A percentile compares a stretch with the other conserved stretches of the same genome.
These are phyloP conservation scores for Merluccius polli DNA, from an alignment of 2,797 vertebrate genomes.

Conservation along the genomic window DNA sequence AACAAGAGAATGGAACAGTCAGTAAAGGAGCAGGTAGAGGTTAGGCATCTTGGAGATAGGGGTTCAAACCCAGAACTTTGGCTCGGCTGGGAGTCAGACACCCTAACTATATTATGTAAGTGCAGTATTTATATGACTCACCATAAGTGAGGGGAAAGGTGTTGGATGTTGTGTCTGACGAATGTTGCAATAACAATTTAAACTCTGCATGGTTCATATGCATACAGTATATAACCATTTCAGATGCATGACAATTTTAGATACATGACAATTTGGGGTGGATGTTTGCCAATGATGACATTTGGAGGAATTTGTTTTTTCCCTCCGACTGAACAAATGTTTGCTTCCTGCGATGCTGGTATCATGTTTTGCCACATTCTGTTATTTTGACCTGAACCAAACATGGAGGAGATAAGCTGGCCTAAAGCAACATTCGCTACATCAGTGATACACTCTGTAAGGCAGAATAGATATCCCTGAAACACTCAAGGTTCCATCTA, in stretches of 20 bases:
- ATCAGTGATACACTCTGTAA: constrained; percentile 27
- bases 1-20: background rate
- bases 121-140: no score
- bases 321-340: constrained; percentile 32
- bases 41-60: background rate
- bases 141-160: constrained; percentile 19
- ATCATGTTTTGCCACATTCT: constrained; percentile 55
- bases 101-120: constrained; percentile 21
- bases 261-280: constrained; percentile 22
- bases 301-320: constrained; percentile 41
- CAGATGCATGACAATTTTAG: background rate
- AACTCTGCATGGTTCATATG: constrained; percentile 39
- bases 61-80: background rate
- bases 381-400: constrained; percentile 39
- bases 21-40: background rate
- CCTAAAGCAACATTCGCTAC: constrained; percentile 34
- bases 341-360: constrained; percentile 33
- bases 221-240: background rate
- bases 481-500: background rate
- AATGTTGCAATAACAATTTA: constrained; percentile 39
- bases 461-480: constrained; percentile 22
- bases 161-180: constrained; percentile 20
- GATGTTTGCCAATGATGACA: constrained; percentile 26
- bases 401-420: constrained; percentile 41
- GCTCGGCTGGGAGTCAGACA: background rate